Evolutionary conservation across 2,888 invertebrate species (phyloP).

Genomic region (Orthonevra nobilis): DNA sequence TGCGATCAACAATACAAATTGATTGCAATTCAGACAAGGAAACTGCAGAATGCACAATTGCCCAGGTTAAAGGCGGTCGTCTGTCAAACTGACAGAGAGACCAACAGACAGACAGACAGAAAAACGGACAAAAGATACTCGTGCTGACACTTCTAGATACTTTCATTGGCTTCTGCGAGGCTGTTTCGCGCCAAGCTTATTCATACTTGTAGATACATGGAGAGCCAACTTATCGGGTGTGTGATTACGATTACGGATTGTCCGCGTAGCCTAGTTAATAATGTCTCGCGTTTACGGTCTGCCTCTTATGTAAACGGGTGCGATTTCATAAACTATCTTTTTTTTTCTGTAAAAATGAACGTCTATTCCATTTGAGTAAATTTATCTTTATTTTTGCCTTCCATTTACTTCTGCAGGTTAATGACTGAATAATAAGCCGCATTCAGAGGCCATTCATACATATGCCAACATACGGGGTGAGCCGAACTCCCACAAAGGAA

Average conservation of each 20-base stretch:
- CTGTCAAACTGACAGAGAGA: no score
- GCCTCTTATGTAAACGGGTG: slow-evolving; percentile 25
- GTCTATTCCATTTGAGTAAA: no score
- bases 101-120: no score
- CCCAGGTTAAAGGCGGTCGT: slow-evolving; percentile 37
- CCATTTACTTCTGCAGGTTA: slow-evolving; percentile 43
- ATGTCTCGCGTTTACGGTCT: slow-evolving; percentile 21
- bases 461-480: slow-evolving; percentile 36
- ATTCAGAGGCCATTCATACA: slow-evolving; percentile 38
- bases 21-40: slow-evolving; percentile 41
- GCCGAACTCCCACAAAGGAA: slow-evolving; percentile 49
- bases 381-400: slow-evolving; percentile 26
- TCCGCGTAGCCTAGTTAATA: slow-evolving; percentile 30
- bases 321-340: slow-evolving; percentile 11
- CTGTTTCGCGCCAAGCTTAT: slow-evolving; percentile 39
- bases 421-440: slow-evolving; percentile 61
- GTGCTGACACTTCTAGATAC: slow-evolving; percentile 3
- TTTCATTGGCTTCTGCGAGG: slow-evolving; percentile 5
- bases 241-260: slow-evolving; percentile 44
- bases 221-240: slow-evolving; percentile 6
- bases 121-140: no score
- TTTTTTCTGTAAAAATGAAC: no score
- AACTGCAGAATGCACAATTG: slow-evolving; percentile 21
- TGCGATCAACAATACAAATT: slow-evolving; percentile 67
- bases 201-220: slow-evolving; percentile 16